These are phyloP conservation scores for Lacanobia oleracea DNA, from an alignment of 2,888 invertebrate genomes.

Conservation along the genomic window DNA sequence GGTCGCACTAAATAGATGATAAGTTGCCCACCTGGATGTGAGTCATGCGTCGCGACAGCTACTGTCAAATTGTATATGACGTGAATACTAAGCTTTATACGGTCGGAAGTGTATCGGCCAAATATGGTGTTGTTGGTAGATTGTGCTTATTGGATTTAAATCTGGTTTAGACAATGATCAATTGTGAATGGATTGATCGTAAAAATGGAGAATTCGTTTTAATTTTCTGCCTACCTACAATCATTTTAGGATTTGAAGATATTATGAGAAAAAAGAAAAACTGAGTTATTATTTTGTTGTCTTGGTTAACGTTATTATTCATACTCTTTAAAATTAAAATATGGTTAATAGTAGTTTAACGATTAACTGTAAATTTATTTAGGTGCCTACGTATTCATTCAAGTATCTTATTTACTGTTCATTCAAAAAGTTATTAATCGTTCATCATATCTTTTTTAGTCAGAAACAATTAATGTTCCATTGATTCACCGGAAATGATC, in stretches of 20 bases:
- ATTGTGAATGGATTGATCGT: not conserved
- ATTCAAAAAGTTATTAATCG: not conserved
- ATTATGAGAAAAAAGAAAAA: too few species aligned
- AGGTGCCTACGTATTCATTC: too few species aligned
- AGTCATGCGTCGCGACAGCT: constrained; percentile 47
- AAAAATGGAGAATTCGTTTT: not conserved
- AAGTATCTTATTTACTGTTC: constrained; percentile 6
- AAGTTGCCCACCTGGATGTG: constrained; percentile 61
- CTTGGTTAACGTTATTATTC: too few species aligned
- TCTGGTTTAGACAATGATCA: not conserved
- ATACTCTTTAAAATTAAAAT: too few species aligned
- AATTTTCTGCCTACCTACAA: too few species aligned
- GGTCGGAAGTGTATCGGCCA: constrained; percentile 33
- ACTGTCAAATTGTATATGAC: constrained; percentile 46
- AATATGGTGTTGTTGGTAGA: constrained; percentile 11
- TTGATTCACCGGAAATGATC: constrained; percentile 16
- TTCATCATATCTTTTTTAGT: constrained; percentile 20
- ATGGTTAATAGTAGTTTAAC: too few species aligned
- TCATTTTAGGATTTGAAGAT: not conserved
- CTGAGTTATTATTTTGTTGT: too few species aligned
- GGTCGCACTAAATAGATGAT: constrained; percentile 58
- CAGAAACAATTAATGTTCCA: constrained; percentile 20
- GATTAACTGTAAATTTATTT: too few species aligned
- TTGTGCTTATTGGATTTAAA: not conserved
- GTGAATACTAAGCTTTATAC: constrained; percentile 41